Percentiles rank a stretch among this genome's conserved stretches.
phyloP scores from a whole-genome alignment of 2,888 invertebrate genomes.

The Dendrolimus houi region DNA sequence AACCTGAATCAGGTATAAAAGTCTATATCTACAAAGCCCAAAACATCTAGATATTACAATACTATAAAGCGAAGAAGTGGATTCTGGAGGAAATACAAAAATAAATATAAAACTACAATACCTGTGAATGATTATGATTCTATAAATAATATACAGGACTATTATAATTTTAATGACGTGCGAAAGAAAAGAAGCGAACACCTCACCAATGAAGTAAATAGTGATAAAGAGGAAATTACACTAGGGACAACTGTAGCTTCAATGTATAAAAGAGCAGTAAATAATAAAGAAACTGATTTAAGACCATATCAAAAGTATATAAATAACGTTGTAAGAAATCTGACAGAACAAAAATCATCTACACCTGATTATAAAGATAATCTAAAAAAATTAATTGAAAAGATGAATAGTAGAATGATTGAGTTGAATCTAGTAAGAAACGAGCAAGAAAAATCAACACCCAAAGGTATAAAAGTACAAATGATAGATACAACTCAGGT shows the following conservation, averaged over 20 bases:
- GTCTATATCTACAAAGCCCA: not conserved
- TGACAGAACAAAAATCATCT: not conserved
- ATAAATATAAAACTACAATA: conserved; percentile 5
- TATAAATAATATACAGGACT: not conserved
- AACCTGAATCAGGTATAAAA: conserved; percentile 7
- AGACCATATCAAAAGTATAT: not conserved
- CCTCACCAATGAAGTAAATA: not conserved
- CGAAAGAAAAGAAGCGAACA: conserved; percentile 8
- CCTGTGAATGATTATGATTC: not conserved
- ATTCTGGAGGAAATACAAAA: conserved; percentile 25
- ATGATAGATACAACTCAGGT: not conserved
- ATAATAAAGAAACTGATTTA: not conserved
- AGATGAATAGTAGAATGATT: not conserved
- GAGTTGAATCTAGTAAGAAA: no score
- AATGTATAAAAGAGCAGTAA: not conserved
- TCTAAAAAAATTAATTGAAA: not conserved
- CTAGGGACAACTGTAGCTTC: not conserved
- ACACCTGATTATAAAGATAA: not conserved
- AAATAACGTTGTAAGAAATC: not conserved
- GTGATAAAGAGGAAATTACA: not conserved
- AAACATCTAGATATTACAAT: conserved; percentile 5
- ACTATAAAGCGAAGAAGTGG: conserved; percentile 11
- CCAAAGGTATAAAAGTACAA: not conserved
- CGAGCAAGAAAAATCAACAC: not conserved
- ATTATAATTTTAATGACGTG: not conserved